Evolutionary conservation across 2,797 vertebrate genomes (phyloP).

Genomic region (Notolepis coatsorum): DNA sequence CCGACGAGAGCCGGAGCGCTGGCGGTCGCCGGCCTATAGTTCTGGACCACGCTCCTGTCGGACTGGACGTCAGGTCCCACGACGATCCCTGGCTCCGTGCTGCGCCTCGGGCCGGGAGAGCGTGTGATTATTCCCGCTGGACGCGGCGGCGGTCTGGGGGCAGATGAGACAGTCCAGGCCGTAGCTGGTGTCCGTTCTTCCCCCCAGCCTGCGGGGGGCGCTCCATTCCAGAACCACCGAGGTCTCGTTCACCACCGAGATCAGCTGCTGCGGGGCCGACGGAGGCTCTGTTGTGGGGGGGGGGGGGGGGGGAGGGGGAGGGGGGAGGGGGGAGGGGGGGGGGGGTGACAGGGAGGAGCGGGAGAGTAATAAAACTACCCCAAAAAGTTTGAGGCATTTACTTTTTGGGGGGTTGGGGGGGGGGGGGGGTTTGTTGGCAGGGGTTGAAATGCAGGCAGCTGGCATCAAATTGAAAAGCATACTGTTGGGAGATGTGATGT

Average conservation of each 20-base stretch:
- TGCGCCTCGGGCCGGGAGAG: constrained; percentile 46
- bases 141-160: background rate
- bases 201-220: constrained; percentile 86
- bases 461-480: constrained; percentile 59
- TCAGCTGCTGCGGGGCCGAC: constrained; percentile 93
- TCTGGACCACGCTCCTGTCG: constrained; percentile 63
- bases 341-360: too few relatives aligned
- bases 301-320: background rate
- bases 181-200: constrained; percentile 87
- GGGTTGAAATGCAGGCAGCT: constrained; percentile 61
- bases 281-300: constrained; percentile 86
- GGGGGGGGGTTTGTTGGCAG: constrained; percentile 14
- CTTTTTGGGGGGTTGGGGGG: too few relatives aligned
- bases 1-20: constrained; percentile 40
- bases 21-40: too few relatives aligned
- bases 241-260: constrained; percentile 97
- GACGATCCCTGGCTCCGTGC: constrained; percentile 10
- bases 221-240: constrained; percentile 98
- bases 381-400: too few relatives aligned
- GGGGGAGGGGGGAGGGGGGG: background rate
- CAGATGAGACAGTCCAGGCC: constrained; percentile 92
- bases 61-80: constrained; percentile 64
- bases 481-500: constrained; percentile 57
- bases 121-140: constrained; percentile 66
- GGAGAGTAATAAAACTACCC: too few relatives aligned